These are phyloP conservation scores for Orycteropus afer DNA, from an alignment of 2,113 vertebrate genomes.

Conservation along the genomic window DNA sequence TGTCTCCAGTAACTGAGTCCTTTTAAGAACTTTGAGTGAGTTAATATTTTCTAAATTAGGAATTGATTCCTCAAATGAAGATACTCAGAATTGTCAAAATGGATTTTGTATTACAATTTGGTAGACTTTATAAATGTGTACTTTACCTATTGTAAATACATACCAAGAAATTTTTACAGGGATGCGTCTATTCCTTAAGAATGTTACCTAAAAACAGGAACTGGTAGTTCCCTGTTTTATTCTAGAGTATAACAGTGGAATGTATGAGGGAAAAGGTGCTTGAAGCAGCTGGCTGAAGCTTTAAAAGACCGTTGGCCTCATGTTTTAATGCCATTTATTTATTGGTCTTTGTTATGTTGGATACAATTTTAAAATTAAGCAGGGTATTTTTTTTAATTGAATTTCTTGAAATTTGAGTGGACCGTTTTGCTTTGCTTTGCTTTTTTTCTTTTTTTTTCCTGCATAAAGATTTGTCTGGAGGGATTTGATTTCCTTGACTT, in stretches of 20 bases:
- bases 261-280: conserved; percentile 75
- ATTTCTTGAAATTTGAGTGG: conserved; percentile 43
- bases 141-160: not conserved
- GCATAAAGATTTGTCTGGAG: not conserved
- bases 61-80: conserved; percentile 50
- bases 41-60: conserved; percentile 58
- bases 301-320: conserved; percentile 72
- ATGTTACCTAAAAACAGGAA: conserved; percentile 54
- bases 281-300: conserved; percentile 78
- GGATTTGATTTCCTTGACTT: conserved; percentile 48
- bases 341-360: conserved; percentile 36
- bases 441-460: conserved; percentile 50
- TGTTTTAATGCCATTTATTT: conserved; percentile 56
- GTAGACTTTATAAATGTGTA: conserved; percentile 63
- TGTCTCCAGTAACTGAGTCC: conserved; percentile 54
- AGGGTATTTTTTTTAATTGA: conserved; percentile 56
- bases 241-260: conserved; percentile 63
- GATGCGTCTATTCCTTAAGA: conserved; percentile 19
- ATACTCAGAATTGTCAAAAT: conserved; percentile 55
- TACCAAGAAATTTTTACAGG: not conserved
- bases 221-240: not conserved
- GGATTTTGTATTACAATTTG: conserved; percentile 64
- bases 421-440: no score
- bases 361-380: conserved; percentile 58
- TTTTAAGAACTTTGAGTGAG: conserved; percentile 59